Evolutionary conservation across 2,113 vertebrate species (phyloP), one percentile per base, ranked within the genome.

Genomic region (Otus sunia): DNA sequence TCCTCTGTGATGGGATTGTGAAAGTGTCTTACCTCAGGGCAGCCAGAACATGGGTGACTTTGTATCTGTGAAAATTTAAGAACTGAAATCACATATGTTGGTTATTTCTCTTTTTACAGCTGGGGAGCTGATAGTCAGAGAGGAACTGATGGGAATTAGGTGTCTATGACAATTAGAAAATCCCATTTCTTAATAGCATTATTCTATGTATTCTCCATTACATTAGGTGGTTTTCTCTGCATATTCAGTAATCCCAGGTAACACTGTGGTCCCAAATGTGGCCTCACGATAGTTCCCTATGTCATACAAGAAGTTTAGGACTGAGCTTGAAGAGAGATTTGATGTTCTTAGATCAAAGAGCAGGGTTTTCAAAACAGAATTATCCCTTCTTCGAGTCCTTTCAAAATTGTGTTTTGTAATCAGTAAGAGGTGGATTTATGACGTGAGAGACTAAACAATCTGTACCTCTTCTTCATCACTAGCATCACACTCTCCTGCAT

Each of bases 351-450:
- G 79, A 91, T 92, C 83, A 76, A 90, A 92, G 64, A 86, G 15
- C 26, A 71, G 20, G 6, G 39, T 22, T 82, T 91, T 84, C 55
- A 67, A 84, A 95, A 49, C 66, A 75, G 32, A 78, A 23, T 30
- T 29, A 34, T 67, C 76, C 58, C 7, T 83, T 34, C 71, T 74
- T 45, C 20, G 84, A 77, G 68, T 32, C 13, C 41, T 71, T 66
- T 41, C 50, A 81, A 60, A 84, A 62, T 11, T 9, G 50, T 25
- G 23, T 15, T 89, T 47, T 36, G 68, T 50, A 77, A 64, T 77
- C 69, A 32, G 56, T 52, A 83, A 29, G 77, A 62, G 45, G 64
- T 50, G 76, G 84, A 93, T 97, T 93, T 93, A 87, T 80, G 90
- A 89, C 0, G 25, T 84, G 84, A 93, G 68, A 87, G 81, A 81